phyloP scores from a whole-genome alignment of 2,797 vertebrate genomes.

The Nannoperca obscura region DNA sequence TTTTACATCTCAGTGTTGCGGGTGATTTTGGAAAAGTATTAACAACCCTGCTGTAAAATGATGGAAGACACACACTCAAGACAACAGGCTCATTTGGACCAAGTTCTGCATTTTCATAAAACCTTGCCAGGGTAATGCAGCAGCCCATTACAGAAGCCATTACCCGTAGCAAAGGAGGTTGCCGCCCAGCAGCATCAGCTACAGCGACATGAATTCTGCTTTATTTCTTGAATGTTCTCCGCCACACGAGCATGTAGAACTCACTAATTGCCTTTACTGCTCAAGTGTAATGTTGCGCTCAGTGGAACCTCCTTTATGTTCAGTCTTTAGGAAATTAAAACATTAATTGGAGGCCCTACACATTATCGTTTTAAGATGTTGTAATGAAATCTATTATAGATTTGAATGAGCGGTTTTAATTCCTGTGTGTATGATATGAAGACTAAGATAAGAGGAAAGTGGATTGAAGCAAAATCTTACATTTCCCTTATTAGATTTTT shows the following conservation, averaged over 20 bases:
- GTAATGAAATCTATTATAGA: not conserved
- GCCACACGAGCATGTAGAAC: constrained; percentile 33
- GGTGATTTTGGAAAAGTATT: constrained; percentile 35
- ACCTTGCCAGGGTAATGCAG: constrained; percentile 56
- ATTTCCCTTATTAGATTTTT: not conserved
- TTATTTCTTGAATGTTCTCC: constrained; percentile 32
- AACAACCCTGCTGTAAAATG: constrained; percentile 47
- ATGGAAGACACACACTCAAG: constrained; percentile 52
- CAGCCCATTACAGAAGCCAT: constrained; percentile 64
- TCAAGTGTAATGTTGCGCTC: constrained; percentile 11
- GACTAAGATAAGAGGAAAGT: not conserved
- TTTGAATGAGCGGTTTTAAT: not conserved
- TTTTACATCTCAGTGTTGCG: not conserved
- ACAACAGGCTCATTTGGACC: constrained; percentile 49
- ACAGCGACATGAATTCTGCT: constrained; percentile 46
- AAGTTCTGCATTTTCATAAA: constrained; percentile 60
- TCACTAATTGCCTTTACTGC: constrained; percentile 28
- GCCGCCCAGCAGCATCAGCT: constrained; percentile 47
- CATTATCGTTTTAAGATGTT: not conserved
- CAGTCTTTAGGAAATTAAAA: constrained; percentile 19
- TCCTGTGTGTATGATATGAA: not conserved
- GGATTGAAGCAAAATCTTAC: not conserved
- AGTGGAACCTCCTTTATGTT: not conserved
- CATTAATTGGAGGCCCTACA: not conserved
- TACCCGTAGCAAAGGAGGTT: constrained; percentile 40